Conservation (phyloP, 92 coral and sea anemone species). For the Parazoanthus darwini region DNA sequence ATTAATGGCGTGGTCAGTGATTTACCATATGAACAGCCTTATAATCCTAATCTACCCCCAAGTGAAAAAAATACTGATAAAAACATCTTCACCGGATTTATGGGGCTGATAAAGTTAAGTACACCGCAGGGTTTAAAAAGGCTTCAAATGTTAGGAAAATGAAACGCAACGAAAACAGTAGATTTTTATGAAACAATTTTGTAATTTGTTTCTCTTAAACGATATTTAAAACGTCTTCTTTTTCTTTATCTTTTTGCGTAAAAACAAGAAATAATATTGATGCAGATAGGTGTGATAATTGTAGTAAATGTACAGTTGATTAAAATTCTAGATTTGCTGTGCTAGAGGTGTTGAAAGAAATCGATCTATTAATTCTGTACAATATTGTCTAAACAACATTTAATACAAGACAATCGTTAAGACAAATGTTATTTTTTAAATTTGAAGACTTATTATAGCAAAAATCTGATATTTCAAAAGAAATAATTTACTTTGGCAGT, state of each 20-base stretch:
- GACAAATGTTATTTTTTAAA: background rate
- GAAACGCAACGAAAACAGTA: too few relatives aligned
- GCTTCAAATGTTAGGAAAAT: background rate
- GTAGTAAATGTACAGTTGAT: background rate
- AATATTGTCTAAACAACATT: background rate
- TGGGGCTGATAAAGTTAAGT: background rate
- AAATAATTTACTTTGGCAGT: background rate
- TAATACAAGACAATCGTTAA: background rate
- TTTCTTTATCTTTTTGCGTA: background rate
- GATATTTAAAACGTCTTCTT: too few relatives aligned
- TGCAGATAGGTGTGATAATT: background rate
- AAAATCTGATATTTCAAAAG: background rate
- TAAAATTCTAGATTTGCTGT: background rate
- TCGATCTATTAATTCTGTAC: background rate
- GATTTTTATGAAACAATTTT: too few relatives aligned
- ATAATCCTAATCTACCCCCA: background rate
- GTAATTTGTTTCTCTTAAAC: too few relatives aligned
- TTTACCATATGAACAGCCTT: too few relatives aligned
- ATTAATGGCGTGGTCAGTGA: too few relatives aligned
- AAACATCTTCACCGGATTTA: background rate
- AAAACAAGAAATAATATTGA: background rate
- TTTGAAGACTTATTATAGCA: background rate
- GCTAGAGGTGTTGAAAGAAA: constrained; percentile 22
- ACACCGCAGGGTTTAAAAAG: background rate
- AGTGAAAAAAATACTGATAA: background rate